Percentiles rank a stretch among this genome's conserved stretches.
These are phyloP conservation scores for Lophotis ruficrista DNA, from an alignment of 2,113 vertebrate species.

Conservation along the genomic window DNA sequence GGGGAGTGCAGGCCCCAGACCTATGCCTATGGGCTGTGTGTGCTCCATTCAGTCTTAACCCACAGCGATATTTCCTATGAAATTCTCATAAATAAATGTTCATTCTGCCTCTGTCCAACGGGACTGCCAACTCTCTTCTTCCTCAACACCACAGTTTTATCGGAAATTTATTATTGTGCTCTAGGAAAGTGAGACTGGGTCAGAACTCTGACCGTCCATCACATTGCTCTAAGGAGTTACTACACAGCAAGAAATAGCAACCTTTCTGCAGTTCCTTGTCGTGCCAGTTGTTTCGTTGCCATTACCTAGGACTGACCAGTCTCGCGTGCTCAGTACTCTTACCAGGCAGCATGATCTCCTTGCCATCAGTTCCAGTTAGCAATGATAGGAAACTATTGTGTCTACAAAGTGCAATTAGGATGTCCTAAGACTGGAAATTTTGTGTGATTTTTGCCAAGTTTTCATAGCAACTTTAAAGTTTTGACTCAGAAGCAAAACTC, in stretches of 20 bases:
- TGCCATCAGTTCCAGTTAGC: neutral
- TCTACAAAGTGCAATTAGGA: neutral
- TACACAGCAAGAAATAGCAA: neutral
- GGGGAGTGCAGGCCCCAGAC: neutral
- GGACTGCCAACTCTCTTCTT: neutral
- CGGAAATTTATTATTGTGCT: neutral
- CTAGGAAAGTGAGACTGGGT: neutral
- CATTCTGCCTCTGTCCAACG: neutral
- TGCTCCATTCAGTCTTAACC: neutral
- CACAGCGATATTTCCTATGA: neutral
- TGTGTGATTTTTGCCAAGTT: neutral
- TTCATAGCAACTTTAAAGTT: neutral
- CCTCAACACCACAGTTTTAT: neutral
- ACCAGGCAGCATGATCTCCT: neutral
- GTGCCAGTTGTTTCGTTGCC: neutral
- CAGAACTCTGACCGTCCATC: neutral
- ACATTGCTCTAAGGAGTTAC: neutral
- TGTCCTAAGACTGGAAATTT: neutral
- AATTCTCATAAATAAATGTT: neutral
- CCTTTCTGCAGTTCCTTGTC: neutral
- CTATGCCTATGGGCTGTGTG: fast-evolving
- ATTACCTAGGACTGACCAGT: neutral
- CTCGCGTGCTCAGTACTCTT: neutral
- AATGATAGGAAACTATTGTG: neutral
- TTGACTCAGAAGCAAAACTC: neutral